phyloP scores from a whole-genome alignment of 2,113 vertebrate genomes.

The Micromys minutus region DNA sequence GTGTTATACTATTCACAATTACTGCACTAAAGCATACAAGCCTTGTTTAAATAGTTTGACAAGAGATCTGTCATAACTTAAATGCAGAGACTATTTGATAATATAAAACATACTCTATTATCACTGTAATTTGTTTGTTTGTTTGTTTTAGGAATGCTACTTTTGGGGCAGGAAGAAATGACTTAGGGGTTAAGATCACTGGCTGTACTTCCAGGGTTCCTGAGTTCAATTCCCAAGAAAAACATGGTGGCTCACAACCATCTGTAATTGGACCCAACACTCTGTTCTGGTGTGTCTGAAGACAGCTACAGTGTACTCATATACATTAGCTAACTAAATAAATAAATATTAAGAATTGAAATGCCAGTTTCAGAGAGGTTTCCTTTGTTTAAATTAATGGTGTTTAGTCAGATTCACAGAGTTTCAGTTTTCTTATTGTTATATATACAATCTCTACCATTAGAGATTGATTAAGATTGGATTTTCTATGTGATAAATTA shows the following conservation, averaged over 20 bases:
- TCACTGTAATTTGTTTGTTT: neutral
- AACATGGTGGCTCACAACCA: no score
- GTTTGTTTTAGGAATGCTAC: no score
- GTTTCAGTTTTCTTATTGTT: neutral
- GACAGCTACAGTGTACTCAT: no score
- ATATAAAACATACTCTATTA: neutral
- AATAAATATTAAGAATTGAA: neutral
- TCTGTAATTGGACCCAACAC: no score
- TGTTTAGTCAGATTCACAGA: neutral
- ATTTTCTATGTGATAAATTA: neutral
- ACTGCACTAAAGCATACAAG: neutral
- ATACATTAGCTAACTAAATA: no score
- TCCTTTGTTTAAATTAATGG: neutral
- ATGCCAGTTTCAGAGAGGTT: neutral
- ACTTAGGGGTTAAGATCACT: no score
- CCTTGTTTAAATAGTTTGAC: slow-evolving; percentile 5
- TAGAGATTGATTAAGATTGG: neutral
- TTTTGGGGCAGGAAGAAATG: neutral
- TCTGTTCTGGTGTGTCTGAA: no score
- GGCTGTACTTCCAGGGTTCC: no score
- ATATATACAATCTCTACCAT: neutral
- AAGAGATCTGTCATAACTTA: neutral
- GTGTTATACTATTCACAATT: neutral
- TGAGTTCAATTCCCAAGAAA: no score
- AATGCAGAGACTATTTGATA: neutral